phyloP scores from a whole-genome alignment of 2,113 vertebrate genomes.

The Petroica traversi region DNA sequence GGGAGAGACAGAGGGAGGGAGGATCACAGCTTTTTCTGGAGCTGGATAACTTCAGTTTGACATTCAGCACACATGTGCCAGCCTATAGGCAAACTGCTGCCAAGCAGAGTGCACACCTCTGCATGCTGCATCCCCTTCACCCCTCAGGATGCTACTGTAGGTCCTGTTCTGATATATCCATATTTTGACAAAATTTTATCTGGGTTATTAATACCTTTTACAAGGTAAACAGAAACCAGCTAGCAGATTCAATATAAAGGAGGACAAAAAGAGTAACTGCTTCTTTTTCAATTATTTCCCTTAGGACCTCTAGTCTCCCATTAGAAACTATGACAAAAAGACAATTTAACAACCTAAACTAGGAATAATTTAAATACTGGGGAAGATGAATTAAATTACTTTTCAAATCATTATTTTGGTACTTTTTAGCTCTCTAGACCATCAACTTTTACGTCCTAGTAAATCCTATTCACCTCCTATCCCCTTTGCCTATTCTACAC shows the following conservation, averaged over 20 bases:
- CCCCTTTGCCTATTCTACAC: background rate
- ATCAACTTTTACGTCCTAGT: background rate
- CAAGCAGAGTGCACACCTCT: background rate
- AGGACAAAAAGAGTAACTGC: background rate
- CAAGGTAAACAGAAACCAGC: background rate
- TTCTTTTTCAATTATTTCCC: background rate
- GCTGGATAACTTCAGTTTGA: background rate
- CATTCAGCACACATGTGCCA: background rate
- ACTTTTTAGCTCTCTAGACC: background rate
- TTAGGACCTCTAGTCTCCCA: background rate
- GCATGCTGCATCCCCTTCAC: rapidly evolving
- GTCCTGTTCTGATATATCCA: background rate
- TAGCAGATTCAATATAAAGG: background rate
- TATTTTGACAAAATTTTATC: background rate
- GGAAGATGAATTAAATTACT: background rate
- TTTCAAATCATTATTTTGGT: background rate
- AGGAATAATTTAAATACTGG: background rate
- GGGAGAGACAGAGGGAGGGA: background rate
- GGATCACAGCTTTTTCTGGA: background rate
- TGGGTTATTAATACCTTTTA: background rate
- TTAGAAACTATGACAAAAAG: background rate
- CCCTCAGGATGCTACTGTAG: background rate
- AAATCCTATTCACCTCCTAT: background rate
- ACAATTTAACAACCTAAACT: background rate
- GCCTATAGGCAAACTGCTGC: background rate